A percentile compares a stretch with the other conserved stretches of the same genome.
phyloP scores from a whole-genome alignment of 2,888 invertebrate genomes.

The Dicroscelio sp. region DNA sequence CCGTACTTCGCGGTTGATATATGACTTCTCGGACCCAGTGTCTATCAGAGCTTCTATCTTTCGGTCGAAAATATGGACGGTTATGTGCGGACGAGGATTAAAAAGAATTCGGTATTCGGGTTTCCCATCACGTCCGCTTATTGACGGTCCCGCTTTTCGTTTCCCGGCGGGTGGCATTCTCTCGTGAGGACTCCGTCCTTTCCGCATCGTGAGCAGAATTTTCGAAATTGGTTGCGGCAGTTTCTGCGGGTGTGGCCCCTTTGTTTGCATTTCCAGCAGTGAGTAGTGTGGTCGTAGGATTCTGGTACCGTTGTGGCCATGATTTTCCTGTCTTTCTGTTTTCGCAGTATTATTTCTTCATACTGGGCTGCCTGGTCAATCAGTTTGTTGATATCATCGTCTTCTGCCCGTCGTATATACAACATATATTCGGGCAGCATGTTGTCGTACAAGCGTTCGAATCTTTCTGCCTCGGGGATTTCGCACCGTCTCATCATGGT shows the following conservation, averaged over 20 bases:
- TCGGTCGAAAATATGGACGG: no score
- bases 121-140: no score
- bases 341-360: background rate
- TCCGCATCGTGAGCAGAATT: conserved; percentile 13
- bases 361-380: background rate
- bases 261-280: conserved; percentile 18
- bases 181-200: conserved; percentile 7
- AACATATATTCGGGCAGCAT: background rate
- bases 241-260: background rate
- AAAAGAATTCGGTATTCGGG: no score
- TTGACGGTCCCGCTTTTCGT: no score
- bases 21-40: no score
- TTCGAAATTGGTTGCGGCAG: background rate
- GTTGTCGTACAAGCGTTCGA: background rate
- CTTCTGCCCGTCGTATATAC: background rate
- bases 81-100: no score
- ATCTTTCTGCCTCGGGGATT: no score
- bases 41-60: no score
- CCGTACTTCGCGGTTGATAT: no score
- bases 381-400: background rate
- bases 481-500: no score
- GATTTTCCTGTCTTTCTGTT: background rate
- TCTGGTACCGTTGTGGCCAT: background rate
- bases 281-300: background rate
- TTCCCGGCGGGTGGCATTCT: no score